A percentile compares a stretch with the other conserved stretches of the same genome.
These are phyloP conservation scores for Neodiprion lecontei DNA, from an alignment of 1,140 invertebrate genomes.

Conservation along the genomic window DNA sequence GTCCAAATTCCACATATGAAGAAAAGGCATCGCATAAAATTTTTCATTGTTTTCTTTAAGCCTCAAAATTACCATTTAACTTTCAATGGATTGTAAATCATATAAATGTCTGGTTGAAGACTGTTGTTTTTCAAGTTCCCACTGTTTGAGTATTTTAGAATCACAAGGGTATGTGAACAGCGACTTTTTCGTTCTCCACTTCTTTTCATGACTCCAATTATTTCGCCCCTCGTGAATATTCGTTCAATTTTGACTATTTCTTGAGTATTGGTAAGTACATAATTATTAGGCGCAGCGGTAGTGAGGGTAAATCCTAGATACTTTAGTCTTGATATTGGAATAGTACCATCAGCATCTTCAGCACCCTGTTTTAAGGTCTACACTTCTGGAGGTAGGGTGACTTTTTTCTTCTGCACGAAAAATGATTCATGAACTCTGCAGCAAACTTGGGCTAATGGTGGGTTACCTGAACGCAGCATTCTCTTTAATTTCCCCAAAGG, in stretches of 20 bases:
- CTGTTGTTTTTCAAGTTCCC: no score
- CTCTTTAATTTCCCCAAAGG: conserved; percentile 21
- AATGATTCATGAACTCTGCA: neutral
- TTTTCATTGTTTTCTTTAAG: no score
- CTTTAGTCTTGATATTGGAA: neutral
- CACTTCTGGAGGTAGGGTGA: neutral
- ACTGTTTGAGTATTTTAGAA: neutral
- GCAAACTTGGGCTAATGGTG: neutral
- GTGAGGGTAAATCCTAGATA: neutral
- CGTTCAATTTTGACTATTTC: no score
- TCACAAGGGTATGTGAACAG: neutral
- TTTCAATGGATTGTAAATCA: no score
- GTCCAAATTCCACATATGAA: no score
- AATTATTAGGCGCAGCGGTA: no score
- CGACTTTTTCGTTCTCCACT: neutral
- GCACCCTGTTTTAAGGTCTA: neutral
- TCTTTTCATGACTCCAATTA: neutral
- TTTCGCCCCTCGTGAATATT: neutral
- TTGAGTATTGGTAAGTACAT: no score
- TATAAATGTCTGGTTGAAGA: no score
- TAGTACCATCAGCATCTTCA: neutral
- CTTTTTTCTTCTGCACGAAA: neutral
- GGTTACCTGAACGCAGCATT: neutral
- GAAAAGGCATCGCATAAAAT: no score
- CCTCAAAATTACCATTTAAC: no score